phyloP scores from a whole-genome alignment of 1,140 invertebrate species.

The Drosophila sturtevanti region DNA sequence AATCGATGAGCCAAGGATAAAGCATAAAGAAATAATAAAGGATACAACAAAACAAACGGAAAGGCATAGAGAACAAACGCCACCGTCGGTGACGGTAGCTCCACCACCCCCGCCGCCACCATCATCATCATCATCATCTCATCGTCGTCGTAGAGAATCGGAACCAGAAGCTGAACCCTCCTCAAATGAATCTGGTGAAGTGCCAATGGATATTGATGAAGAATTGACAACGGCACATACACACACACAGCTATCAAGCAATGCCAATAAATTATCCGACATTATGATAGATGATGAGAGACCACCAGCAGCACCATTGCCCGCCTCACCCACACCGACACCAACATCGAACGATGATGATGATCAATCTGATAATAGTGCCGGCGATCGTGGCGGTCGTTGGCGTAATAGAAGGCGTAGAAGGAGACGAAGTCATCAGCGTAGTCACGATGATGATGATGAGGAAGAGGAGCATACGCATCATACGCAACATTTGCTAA shows the following conservation, averaged over 20 bases:
- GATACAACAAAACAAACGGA: not conserved
- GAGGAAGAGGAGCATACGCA: conserved; percentile 73
- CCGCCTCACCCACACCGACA: conserved; percentile 71
- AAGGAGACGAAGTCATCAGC: conserved; percentile 39
- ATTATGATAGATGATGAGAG: conserved; percentile 69
- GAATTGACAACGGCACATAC: conserved; percentile 74
- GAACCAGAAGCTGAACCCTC: conserved; percentile 14
- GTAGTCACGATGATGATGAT: conserved; percentile 16
- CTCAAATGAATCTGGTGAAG: conserved; percentile 57
- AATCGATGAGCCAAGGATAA: not conserved
- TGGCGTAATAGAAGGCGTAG: conserved; percentile 50
- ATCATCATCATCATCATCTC: not conserved
- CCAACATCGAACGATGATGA: conserved; percentile 69
- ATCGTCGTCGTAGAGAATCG: not conserved
- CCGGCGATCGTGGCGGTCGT: conserved; percentile 50
- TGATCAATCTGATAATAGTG: conserved; percentile 48
- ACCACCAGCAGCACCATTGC: conserved; percentile 72
- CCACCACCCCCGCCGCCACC: not conserved
- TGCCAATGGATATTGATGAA: conserved; percentile 79
- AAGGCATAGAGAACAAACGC: not conserved
- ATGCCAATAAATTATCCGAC: conserved; percentile 60
- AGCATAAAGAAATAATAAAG: not conserved
- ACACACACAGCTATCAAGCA: conserved; percentile 64
- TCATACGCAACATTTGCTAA: conserved; percentile 75
- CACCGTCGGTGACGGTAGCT: not conserved